Percentiles rank a stretch among this genome's conserved stretches.
These are phyloP conservation scores for Panopea generosa DNA, from an alignment of 2,888 invertebrate species.

Conservation along the genomic window DNA sequence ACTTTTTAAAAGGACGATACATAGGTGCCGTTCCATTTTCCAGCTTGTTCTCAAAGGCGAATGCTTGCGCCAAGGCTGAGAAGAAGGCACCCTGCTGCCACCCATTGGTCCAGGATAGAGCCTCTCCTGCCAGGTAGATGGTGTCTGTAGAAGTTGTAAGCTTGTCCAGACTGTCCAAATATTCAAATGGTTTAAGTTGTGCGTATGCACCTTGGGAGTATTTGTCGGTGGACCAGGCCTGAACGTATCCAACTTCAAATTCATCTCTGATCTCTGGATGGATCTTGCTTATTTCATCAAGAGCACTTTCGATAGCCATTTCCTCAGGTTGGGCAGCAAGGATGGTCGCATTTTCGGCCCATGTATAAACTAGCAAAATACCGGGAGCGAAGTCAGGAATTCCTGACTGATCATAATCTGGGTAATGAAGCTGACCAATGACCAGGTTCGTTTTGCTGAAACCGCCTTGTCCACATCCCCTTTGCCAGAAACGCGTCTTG, in stretches of 20 bases:
- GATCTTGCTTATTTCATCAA: slow-evolving; percentile 43
- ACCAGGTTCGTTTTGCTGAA: slow-evolving; percentile 20
- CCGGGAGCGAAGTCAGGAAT: slow-evolving; percentile 26
- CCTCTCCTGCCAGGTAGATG: slow-evolving; percentile 59
- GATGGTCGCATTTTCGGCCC: slow-evolving; percentile 45
- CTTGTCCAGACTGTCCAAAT: slow-evolving; percentile 24
- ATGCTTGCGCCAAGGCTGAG: slow-evolving; percentile 33
- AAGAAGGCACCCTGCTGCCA: slow-evolving; percentile 41
- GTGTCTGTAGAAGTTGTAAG: slow-evolving; percentile 28
- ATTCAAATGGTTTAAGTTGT: slow-evolving; percentile 40
- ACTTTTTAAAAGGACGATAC: too few relatives aligned
- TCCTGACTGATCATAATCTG: slow-evolving; percentile 10
- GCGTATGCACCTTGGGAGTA: slow-evolving; percentile 45
- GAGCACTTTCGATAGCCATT: slow-evolving; percentile 45
- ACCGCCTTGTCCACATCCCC: slow-evolving; percentile 46
- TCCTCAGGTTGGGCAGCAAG: slow-evolving; percentile 37
- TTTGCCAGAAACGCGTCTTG: slow-evolving; percentile 52
- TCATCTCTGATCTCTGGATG: slow-evolving; percentile 51
- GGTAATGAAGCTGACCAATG: slow-evolving; percentile 28
- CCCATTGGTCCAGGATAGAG: slow-evolving; percentile 54
- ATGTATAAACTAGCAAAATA: slow-evolving; percentile 46
- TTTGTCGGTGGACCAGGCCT: slow-evolving; percentile 56
- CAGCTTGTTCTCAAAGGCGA: not conserved
- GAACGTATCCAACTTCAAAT: slow-evolving; percentile 53
- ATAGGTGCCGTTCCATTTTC: too few relatives aligned